Percentiles rank a stretch among this genome's conserved stretches.
These are phyloP conservation scores for Chironomus striatipennis DNA, from an alignment of 1,140 invertebrate genomes.

Conservation along the genomic window DNA sequence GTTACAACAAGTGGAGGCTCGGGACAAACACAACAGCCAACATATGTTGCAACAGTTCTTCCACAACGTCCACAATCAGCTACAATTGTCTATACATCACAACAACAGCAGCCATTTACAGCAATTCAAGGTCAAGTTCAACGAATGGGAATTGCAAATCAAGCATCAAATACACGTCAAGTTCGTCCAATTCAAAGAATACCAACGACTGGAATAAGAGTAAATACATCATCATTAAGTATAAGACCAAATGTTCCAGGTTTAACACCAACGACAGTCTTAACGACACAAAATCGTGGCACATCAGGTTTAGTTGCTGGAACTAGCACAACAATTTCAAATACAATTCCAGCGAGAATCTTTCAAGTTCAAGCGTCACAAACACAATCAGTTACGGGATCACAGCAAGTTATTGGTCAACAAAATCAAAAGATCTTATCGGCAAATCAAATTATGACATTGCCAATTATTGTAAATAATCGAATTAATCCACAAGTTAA, in stretches of 20 bases:
- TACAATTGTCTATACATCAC: slow-evolving; percentile 34
- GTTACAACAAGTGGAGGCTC: background rate
- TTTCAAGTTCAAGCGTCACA: slow-evolving; percentile 37
- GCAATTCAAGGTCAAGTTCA: slow-evolving; percentile 29
- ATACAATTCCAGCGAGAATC: slow-evolving; percentile 34
- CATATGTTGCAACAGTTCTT: slow-evolving; percentile 34
- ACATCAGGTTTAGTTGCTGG: slow-evolving; percentile 24
- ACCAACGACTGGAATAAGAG: slow-evolving; percentile 31
- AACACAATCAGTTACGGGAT: slow-evolving; percentile 26
- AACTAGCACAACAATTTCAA: slow-evolving; percentile 31
- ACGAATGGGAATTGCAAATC: slow-evolving; percentile 37
- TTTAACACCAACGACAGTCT: slow-evolving; percentile 31
- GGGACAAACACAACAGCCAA: background rate
- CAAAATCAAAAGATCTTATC: slow-evolving; percentile 30
- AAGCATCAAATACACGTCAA: slow-evolving; percentile 31
- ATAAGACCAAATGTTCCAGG: slow-evolving; percentile 37
- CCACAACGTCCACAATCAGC: slow-evolving; percentile 38
- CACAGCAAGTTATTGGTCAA: slow-evolving; percentile 36
- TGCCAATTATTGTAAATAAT: slow-evolving; percentile 35
- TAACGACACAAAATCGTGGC: slow-evolving; percentile 31
- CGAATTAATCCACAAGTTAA: background rate
- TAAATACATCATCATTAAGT: slow-evolving; percentile 28
- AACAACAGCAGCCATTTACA: slow-evolving; percentile 27
- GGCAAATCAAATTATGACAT: slow-evolving; percentile 34
- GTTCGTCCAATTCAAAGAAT: slow-evolving; percentile 36